Evolutionary conservation across 2,113 vertebrate species (phyloP), one percentile per base, ranked within the genome.

Genomic region (Phylloscopus whistleri): DNA sequence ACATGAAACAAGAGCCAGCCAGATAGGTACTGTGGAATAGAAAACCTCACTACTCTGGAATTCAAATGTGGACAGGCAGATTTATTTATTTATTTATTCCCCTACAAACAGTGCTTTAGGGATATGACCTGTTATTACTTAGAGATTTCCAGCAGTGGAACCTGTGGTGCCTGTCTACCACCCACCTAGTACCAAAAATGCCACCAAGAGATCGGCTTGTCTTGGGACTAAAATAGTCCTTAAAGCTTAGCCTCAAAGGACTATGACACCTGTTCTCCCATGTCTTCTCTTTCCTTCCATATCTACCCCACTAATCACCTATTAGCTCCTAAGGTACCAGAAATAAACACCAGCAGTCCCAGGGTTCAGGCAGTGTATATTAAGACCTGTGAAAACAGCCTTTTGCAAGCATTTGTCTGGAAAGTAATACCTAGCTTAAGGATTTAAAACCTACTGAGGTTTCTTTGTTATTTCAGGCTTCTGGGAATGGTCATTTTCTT

Each of bases 351-450:
- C 43, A 89, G 90, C 66, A 93, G 79, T 89, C 63, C 60, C 49
- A 44, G 66, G 89, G 74, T 84, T 96, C 85, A 41, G 31, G 48
- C 27, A 83, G 70, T 69, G 26, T 53, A 22, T 89, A 81, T 53
- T 93, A 76, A 93, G 89, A 59, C 39, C 55, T 89, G 70, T 90
- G 67, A 89, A 97, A 94, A 67, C 44, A 85, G 44, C 62, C 56
- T 90, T 92, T 95, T 90, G 87, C 67, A 80, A 78, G 84, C 81
- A 21, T 59, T 90, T 64, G 67, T 60, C 96, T 94, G 94, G 91
- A 96, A 97, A 96, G 81, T 96, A 96, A 97, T 95, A 95, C 96
- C 89, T 94, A 87, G 91, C 92, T 97, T 96, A 97, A 97, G 86
- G 52, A 76, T 90, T 91, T 60, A 68, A 91, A 90, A 67, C 37